Evolutionary conservation across 2,888 invertebrate species (phyloP).

Genomic region (Pseudococcus longispinus): DNA sequence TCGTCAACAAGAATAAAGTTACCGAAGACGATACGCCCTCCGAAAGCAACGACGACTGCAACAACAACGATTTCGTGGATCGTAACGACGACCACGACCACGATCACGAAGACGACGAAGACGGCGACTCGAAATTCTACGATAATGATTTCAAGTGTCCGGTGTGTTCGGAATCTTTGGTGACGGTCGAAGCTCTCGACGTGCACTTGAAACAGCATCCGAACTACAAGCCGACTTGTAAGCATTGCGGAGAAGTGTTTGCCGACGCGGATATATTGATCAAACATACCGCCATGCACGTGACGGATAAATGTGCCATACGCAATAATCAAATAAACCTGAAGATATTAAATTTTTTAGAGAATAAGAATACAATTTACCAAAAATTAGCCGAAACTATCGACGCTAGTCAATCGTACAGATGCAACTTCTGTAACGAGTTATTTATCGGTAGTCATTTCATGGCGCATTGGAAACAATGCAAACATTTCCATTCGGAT

Average conservation of each 20-base stretch:
- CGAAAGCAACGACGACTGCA: constrained; percentile 37
- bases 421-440: constrained; percentile 46
- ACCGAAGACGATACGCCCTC: constrained; percentile 12
- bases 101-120: constrained; percentile 25
- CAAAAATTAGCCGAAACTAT: constrained; percentile 49
- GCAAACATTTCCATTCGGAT: constrained; percentile 36
- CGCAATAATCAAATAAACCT: constrained; percentile 47
- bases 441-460: constrained; percentile 47
- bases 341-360: constrained; percentile 48
- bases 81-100: background rate
- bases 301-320: constrained; percentile 49
- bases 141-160: constrained; percentile 43
- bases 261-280: background rate
- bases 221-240: constrained; percentile 35
- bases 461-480: constrained; percentile 50
- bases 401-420: constrained; percentile 53
- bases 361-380: constrained; percentile 47
- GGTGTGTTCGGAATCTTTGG: constrained; percentile 11
- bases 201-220: constrained; percentile 47
- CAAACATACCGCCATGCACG: constrained; percentile 47
- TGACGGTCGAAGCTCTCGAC: background rate
- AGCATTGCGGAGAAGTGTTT: constrained; percentile 48
- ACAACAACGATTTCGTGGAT: constrained; percentile 29
- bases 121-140: background rate
- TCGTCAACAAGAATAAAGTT: constrained; percentile 45